Conservation (phyloP, 2,888 invertebrate species). For the Epicampocera succincta region DNA sequence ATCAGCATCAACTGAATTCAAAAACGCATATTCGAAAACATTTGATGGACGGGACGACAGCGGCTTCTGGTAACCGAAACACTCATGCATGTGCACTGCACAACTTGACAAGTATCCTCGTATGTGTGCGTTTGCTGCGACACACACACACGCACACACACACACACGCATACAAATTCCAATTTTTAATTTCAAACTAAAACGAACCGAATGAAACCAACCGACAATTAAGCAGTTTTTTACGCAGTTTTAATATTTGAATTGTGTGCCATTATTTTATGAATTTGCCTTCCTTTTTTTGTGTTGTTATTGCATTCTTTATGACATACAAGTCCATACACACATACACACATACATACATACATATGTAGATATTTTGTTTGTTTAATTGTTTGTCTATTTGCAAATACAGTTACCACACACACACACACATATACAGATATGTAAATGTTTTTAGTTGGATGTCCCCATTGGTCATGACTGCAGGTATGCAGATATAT, state of each 20-base stretch:
- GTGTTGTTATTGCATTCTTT: slow-evolving; percentile 48
- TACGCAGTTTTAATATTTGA: slow-evolving; percentile 72
- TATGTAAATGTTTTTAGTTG: too few species aligned
- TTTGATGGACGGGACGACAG: slow-evolving; percentile 80
- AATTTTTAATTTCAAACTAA: slow-evolving; percentile 44
- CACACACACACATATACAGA: too few species aligned
- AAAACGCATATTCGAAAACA: slow-evolving; percentile 79
- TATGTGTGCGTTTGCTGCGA: background rate
- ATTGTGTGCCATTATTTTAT: slow-evolving; percentile 71
- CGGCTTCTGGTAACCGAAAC: slow-evolving; percentile 59
- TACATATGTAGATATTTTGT: slow-evolving; percentile 16
- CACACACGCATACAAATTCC: slow-evolving; percentile 17
- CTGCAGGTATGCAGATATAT: too few species aligned
- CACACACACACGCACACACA: too few species aligned
- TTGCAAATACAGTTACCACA: background rate
- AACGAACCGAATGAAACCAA: slow-evolving; percentile 43
- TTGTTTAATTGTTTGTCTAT: slow-evolving; percentile 40
- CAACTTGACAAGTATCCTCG: slow-evolving; percentile 15
- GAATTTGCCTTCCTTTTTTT: slow-evolving; percentile 45
- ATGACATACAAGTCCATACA: too few species aligned
- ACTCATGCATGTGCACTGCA: slow-evolving; percentile 14
- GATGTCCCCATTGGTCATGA: too few species aligned
- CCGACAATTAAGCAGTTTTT: slow-evolving; percentile 57
- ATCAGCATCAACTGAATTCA: slow-evolving; percentile 75
- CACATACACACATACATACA: too few species aligned